These are phyloP conservation scores for Strigops habroptila DNA, from an alignment of 2,113 vertebrate genomes.

Conservation along the genomic window DNA sequence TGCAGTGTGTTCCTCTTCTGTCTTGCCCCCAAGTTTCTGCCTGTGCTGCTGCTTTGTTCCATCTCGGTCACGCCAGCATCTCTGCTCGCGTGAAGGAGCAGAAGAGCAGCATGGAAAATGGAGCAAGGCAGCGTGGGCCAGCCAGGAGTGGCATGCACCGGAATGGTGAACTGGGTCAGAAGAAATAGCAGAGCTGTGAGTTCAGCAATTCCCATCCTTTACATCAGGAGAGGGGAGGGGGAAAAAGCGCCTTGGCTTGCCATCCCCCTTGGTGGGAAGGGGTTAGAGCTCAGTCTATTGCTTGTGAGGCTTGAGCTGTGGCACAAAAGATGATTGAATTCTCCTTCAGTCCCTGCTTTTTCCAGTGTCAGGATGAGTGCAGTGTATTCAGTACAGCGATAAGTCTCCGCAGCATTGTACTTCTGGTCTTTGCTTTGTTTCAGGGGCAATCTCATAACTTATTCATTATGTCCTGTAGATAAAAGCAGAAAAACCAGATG, in stretches of 20 bases:
- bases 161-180: constrained; percentile 62
- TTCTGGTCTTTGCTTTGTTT: neutral
- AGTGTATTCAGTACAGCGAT: neutral
- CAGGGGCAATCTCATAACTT: neutral
- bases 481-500: neutral
- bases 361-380: neutral
- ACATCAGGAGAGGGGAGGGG: rapidly evolving
- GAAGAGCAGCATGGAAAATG: constrained; percentile 32
- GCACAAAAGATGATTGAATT: constrained; percentile 12
- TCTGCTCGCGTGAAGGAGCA: neutral
- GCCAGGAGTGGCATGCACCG: neutral
- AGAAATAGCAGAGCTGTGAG: constrained; percentile 49
- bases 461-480: neutral
- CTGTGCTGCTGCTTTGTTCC: neutral
- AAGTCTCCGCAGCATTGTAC: neutral
- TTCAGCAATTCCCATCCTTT: constrained; percentile 39
- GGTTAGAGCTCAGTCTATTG: neutral
- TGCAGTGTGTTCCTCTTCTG: neutral
- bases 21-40: neutral
- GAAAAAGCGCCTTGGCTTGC: neutral
- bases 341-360: neutral
- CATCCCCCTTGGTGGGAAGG: neutral
- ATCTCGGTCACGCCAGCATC: neutral
- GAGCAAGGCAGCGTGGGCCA: constrained; percentile 44
- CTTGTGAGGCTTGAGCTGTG: neutral